Evolutionary conservation across 2,113 vertebrate species (phyloP).

Genomic region (Pelecanoides urinatrix): DNA sequence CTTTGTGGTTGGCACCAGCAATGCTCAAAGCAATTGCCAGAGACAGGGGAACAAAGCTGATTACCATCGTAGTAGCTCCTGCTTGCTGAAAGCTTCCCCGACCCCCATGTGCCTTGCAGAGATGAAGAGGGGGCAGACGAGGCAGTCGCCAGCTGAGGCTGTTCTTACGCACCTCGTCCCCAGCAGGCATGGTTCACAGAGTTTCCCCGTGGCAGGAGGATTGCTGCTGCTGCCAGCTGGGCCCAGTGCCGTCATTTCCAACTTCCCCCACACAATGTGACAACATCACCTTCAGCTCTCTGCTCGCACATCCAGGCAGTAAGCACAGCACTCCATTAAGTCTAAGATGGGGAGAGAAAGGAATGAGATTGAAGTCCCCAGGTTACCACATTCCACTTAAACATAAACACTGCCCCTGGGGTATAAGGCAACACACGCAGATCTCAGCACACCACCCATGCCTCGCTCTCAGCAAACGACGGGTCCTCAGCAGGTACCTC

Average conservation of each 20-base stretch:
- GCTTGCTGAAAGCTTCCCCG: neutral
- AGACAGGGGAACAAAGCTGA: neutral
- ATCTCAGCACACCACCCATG: neutral
- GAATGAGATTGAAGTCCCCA: neutral
- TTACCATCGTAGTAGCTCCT: neutral
- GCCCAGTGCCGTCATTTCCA: neutral
- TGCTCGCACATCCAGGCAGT: neutral
- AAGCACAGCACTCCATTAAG: fast-evolving
- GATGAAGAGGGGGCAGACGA: neutral
- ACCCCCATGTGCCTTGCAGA: fast-evolving
- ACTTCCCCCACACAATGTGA: fast-evolving
- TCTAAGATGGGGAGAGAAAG: neutral
- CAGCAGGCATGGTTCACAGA: neutral
- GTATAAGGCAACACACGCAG: fast-evolving
- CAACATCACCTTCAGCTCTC: neutral
- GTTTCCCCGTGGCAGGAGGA: neutral
- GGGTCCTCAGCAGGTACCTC: neutral
- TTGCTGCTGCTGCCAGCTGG: neutral
- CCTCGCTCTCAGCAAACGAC: neutral
- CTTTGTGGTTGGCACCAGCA: neutral
- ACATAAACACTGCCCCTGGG: neutral
- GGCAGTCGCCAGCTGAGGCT: neutral
- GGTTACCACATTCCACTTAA: neutral
- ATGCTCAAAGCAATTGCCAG: neutral
- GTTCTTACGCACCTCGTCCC: fast-evolving